Conservation (phyloP, 2,113 vertebrate genomes). For the Tursiops truncatus region DNA sequence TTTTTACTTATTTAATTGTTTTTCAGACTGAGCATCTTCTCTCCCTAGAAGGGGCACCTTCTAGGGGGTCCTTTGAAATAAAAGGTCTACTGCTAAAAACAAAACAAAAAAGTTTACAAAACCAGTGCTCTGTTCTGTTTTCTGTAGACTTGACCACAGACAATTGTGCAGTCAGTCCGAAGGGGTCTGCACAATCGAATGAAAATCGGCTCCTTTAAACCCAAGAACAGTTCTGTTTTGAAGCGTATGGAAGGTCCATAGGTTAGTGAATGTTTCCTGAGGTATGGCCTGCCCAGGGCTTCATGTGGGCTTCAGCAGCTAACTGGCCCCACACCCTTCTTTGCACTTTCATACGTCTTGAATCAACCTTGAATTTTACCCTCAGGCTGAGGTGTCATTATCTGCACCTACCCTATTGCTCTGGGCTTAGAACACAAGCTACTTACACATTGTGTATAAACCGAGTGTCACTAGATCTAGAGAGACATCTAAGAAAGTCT, state of each 20-base stretch:
- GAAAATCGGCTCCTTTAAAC: neutral
- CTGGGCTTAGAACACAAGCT: neutral
- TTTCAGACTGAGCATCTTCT: neutral
- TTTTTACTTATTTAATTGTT: neutral
- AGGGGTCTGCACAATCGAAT: neutral
- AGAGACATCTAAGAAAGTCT: neutral
- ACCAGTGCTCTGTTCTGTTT: neutral
- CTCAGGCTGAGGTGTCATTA: neutral
- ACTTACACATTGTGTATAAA: neutral
- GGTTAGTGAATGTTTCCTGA: neutral
- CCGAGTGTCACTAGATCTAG: neutral
- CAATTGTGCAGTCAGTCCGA: neutral
- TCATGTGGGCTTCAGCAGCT: neutral
- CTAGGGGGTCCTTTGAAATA: conserved; percentile 12
- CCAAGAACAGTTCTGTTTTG: neutral
- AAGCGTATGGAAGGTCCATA: neutral
- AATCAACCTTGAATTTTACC: neutral
- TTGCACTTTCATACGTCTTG: neutral
- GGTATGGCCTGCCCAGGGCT: neutral
- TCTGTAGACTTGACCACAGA: neutral
- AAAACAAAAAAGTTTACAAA: neutral
- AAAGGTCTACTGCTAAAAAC: neutral
- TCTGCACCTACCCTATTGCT: neutral
- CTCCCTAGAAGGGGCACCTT: neutral
- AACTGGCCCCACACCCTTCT: neutral